Base-by-base conservation (phyloP, 2,888 invertebrate species). In the Euplexia lucipara region DNA sequence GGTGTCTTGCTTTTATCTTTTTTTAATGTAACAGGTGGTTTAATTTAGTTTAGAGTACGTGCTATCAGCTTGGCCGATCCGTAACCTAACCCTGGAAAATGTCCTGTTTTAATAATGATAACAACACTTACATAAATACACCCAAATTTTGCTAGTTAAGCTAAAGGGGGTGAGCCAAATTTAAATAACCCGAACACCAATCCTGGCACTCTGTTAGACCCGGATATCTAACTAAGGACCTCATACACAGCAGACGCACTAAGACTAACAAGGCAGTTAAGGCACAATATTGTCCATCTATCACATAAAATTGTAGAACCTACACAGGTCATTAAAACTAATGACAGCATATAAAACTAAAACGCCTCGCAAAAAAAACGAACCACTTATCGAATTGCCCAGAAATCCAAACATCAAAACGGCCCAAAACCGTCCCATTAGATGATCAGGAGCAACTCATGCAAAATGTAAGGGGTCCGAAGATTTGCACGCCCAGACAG, bases 361-460 rank as follows among this genome's bases (percentile, higher is more conserved):
- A 45, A 30, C 9, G n/a, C 22, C 26, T 26, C 10, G 9, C 22
- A 4, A 45, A 39, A 4, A 45, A 39, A 7, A n/a, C 22, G n/a
- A 44, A 35, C 41, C 61, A 70, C 42, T 61, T 51, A 76, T 39
- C 20, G 37, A 34, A 76, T 52, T 70, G 47, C 16, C 35, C 47
- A 68, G 47, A 34, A 56, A 68, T 67, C 30, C 34, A 42, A 71
- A 77, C 72, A 65, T 57, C 52, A 57, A 72, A 57, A 44, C 56
- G 39, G 16, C 30, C 49, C 34, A 12, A 47, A 56, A 44, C 20
- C 47, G 41, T 34, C 53, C 53, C 56, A 74, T 74, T 58, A 66
- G 47, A 34, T 47, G 58, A 78, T 78, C 68, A 74, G 73, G 12
- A 44, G 45, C 51, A 74, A 78, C 68, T 78, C 75, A 73, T 78